Conservation (phyloP, 1,140 invertebrate genomes). For the Tenebrio molitor region DNA sequence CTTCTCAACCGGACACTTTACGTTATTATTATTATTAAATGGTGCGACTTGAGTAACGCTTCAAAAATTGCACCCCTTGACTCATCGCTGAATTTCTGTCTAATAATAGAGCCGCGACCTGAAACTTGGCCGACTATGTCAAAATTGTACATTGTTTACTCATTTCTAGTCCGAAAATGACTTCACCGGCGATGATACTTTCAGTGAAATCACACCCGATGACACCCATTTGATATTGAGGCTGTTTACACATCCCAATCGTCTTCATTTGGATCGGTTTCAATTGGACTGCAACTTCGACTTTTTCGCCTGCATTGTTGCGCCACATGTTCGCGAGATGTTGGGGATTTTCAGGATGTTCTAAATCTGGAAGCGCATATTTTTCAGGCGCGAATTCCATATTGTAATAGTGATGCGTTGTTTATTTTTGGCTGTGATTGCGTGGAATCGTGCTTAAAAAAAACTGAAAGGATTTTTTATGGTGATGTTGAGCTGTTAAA, state of each 20-base stretch:
- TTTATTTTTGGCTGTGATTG: constrained; percentile 16
- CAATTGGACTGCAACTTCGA: not conserved
- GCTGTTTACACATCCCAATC: constrained; percentile 13
- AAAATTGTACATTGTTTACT: constrained; percentile 27
- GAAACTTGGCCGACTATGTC: constrained; percentile 27
- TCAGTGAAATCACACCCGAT: constrained; percentile 17
- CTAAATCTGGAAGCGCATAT: constrained; percentile 26
- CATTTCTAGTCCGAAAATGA: constrained; percentile 10
- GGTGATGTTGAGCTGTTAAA: no score
- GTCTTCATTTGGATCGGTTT: not conserved
- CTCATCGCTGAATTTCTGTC: constrained; percentile 14
- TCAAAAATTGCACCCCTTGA: constrained; percentile 26
- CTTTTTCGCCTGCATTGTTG: not conserved
- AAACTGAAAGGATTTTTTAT: no score
- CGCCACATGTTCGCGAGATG: not conserved
- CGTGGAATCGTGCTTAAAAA: not conserved
- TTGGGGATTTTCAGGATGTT: constrained; percentile 11
- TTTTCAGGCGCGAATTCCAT: constrained; percentile 7
- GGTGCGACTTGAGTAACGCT: not conserved
- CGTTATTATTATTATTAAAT: not conserved
- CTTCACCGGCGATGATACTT: constrained; percentile 17
- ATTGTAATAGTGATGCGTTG: constrained; percentile 2
- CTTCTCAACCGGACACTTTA: no score
- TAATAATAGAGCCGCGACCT: constrained; percentile 12
- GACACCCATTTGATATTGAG: constrained; percentile 29